Conservation (phyloP, 2,113 vertebrate genomes). For the Scytalopus superciliaris region DNA sequence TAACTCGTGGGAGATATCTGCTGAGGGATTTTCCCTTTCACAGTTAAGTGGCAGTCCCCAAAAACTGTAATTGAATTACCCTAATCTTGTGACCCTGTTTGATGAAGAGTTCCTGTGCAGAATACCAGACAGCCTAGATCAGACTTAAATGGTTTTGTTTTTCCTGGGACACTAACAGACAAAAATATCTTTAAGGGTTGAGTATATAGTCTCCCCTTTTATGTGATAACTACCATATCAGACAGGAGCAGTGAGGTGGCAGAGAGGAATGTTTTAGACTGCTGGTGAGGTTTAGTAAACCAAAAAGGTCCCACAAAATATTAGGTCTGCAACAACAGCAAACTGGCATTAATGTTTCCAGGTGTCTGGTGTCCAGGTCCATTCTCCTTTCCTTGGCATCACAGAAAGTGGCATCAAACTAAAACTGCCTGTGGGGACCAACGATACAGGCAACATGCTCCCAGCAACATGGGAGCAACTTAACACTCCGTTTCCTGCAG, state of each 20-base stretch:
- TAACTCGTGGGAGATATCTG: background rate
- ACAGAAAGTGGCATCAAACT: background rate
- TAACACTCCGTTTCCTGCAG: background rate
- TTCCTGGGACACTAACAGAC: too few relatives aligned
- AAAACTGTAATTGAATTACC: background rate
- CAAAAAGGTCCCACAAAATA: background rate
- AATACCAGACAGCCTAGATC: background rate
- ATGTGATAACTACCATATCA: background rate
- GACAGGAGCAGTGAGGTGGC: background rate
- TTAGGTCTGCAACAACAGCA: background rate
- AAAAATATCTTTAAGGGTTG: too few relatives aligned
- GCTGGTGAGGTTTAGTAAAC: background rate
- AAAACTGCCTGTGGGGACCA: background rate
- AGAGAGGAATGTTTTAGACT: background rate
- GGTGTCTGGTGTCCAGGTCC: background rate
- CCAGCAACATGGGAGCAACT: background rate
- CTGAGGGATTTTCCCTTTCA: background rate
- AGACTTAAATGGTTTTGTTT: too few relatives aligned
- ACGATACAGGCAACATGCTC: rapidly evolving
- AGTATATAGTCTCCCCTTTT: too few relatives aligned
- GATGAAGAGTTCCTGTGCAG: background rate
- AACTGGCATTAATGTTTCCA: background rate
- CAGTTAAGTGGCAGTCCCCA: background rate
- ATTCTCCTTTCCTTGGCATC: background rate
- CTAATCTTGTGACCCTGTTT: background rate